phyloP scores from a whole-genome alignment of 1,140 invertebrate genomes.

The Muscidifurax raptorellus region DNA sequence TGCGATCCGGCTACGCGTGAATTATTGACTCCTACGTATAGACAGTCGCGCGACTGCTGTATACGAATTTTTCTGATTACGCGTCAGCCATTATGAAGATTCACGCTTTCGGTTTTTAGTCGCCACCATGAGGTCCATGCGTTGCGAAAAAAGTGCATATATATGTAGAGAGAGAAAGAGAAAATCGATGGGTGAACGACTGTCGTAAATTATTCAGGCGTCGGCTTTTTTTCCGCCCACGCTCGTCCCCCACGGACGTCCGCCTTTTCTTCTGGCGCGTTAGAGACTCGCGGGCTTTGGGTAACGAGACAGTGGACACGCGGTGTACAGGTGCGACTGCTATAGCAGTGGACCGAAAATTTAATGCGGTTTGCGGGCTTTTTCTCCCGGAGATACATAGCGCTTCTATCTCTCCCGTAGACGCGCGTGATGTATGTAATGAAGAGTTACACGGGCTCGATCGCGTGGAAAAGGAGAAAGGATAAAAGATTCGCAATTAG shows the following conservation, averaged over 20 bases:
- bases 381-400: not conserved
- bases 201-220: conserved; percentile 46
- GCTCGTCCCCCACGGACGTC: not conserved
- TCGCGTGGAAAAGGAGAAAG: not conserved
- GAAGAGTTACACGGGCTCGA: not conserved
- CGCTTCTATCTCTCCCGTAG: not conserved
- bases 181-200: not conserved
- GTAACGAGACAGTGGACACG: conserved; percentile 36
- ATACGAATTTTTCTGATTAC: not conserved
- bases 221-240: not conserved
- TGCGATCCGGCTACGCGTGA: not conserved
- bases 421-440: not conserved
- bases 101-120: not conserved
- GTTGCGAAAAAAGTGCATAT: not conserved
- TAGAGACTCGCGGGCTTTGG: not conserved
- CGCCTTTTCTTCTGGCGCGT: not conserved
- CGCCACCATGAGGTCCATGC: too few relatives aligned
- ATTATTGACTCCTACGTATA: not conserved
- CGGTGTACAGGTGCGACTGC: not conserved
- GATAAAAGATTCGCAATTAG: not conserved
- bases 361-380: not conserved
- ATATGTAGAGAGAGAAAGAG: not conserved
- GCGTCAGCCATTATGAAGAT: not conserved
- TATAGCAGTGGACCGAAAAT: conserved; percentile 3
- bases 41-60: too few relatives aligned